Conservation (phyloP, 2,888 invertebrate genomes). For the Iphiclides podalirius region DNA sequence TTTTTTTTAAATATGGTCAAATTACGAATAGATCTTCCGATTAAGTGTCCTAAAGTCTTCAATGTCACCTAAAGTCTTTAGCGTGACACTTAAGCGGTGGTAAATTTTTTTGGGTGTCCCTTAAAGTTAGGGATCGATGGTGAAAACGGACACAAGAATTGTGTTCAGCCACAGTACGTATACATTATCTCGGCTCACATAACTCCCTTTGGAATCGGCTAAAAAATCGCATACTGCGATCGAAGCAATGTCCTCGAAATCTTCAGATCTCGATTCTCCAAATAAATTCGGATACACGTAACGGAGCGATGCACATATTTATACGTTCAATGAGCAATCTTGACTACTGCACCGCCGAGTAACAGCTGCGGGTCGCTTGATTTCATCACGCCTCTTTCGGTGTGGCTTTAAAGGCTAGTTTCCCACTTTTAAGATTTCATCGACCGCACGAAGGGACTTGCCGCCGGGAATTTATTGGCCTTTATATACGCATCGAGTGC, state of each 20-base stretch:
- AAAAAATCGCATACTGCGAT: constrained; percentile 25
- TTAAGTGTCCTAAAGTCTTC: too few relatives aligned
- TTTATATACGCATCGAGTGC: constrained; percentile 62
- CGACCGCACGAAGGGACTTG: constrained; percentile 19
- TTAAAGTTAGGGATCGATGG: too few relatives aligned
- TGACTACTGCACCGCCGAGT: constrained; percentile 30
- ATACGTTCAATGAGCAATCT: constrained; percentile 43
- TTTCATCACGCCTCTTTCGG: too few relatives aligned
- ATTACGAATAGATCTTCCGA: too few relatives aligned
- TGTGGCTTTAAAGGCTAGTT: constrained; percentile 1
- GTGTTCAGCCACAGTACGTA: too few relatives aligned
- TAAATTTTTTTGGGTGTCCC: too few relatives aligned
- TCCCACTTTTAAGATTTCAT: background rate
- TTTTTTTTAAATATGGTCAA: too few relatives aligned
- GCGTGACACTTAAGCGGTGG: too few relatives aligned
- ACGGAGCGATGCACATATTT: constrained; percentile 43
- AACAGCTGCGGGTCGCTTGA: too few relatives aligned
- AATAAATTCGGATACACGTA: constrained; percentile 45
- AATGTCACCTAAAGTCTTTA: too few relatives aligned
- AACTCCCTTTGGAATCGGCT: constrained; percentile 4
- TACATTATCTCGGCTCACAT: constrained; percentile 3
- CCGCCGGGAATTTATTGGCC: constrained; percentile 55
- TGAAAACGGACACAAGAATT: too few relatives aligned
- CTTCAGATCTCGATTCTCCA: constrained; percentile 38
- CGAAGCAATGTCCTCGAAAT: constrained; percentile 38